Conservation (phyloP, 2,888 invertebrate species). For the Hirudinaria manillensis region DNA sequence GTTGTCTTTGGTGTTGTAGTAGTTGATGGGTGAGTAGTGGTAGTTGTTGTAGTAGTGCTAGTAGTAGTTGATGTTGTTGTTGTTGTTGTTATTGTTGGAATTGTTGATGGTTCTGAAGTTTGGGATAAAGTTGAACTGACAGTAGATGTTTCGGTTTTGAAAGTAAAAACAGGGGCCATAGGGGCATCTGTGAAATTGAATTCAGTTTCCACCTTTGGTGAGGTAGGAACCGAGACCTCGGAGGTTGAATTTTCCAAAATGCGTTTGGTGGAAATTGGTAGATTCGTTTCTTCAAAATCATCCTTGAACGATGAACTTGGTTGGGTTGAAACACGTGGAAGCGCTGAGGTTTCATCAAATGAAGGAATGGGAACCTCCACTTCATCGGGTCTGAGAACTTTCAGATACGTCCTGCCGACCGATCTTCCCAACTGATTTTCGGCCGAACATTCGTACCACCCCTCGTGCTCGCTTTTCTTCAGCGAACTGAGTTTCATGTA, state of each 20-base stretch:
- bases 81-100: slow-evolving; percentile 12
- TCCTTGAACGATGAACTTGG: not conserved
- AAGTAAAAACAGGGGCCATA: not conserved
- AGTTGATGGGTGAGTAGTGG: not conserved
- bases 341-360: no score
- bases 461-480: not conserved
- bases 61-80: not conserved
- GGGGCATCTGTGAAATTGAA: no score
- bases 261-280: no score
- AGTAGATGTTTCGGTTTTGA: not conserved
- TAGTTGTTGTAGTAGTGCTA: not conserved
- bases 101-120: slow-evolving; percentile 11
- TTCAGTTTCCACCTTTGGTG: no score
- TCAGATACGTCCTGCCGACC: not conserved
- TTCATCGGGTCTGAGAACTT: not conserved
- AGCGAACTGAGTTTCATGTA: not conserved
- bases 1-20: not conserved
- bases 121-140: not conserved
- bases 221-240: no score
- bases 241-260: no score
- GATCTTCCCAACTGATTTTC: not conserved
- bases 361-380: not conserved
- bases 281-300: not conserved
- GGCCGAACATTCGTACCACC: slow-evolving; percentile 14
- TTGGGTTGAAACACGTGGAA: not conserved